These are phyloP conservation scores for Chrysina gloriosa DNA, from an alignment of 2,888 invertebrate species.

Conservation along the genomic window DNA sequence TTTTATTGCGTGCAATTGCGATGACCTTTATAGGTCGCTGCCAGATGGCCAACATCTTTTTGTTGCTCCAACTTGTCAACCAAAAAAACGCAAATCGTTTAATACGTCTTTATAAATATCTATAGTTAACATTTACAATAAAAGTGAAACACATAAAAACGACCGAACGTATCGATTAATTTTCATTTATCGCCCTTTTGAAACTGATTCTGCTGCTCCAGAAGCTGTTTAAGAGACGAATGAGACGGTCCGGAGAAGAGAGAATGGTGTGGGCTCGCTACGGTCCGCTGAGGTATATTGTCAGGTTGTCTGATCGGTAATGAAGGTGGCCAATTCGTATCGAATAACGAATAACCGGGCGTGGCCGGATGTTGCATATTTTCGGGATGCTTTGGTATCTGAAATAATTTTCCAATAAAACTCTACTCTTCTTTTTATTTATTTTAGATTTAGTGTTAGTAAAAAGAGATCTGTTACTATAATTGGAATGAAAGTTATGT, in stretches of 20 bases:
- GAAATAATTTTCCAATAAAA: too few relatives aligned
- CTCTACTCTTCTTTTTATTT: too few relatives aligned
- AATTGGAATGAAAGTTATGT: too few relatives aligned
- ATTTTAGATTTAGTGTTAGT: too few relatives aligned
- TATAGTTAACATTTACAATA: slow-evolving; percentile 25
- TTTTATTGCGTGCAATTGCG: too few relatives aligned
- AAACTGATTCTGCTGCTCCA: slow-evolving; percentile 83
- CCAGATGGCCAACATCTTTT: too few relatives aligned
- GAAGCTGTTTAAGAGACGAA: slow-evolving; percentile 81
- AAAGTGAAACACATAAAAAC: slow-evolving; percentile 1
- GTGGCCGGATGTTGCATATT: slow-evolving; percentile 42
- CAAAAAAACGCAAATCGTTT: neutral
- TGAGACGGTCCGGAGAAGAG: slow-evolving; percentile 83
- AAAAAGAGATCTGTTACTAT: too few relatives aligned
- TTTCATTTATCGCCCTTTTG: slow-evolving; percentile 56
- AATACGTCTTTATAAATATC: slow-evolving; percentile 27
- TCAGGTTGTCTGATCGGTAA: slow-evolving; percentile 55
- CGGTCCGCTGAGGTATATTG: slow-evolving; percentile 48
- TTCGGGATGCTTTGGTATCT: slow-evolving; percentile 39
- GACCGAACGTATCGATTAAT: slow-evolving; percentile 7
- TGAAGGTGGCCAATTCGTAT: slow-evolving; percentile 64
- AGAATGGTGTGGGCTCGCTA: slow-evolving; percentile 68
- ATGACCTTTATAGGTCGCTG: too few relatives aligned
- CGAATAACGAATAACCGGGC: slow-evolving; percentile 63
- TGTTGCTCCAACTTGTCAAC: neutral